Evolutionary conservation across 2,888 invertebrate genomes (phyloP).

Genomic region (Drosophila colorata): DNA sequence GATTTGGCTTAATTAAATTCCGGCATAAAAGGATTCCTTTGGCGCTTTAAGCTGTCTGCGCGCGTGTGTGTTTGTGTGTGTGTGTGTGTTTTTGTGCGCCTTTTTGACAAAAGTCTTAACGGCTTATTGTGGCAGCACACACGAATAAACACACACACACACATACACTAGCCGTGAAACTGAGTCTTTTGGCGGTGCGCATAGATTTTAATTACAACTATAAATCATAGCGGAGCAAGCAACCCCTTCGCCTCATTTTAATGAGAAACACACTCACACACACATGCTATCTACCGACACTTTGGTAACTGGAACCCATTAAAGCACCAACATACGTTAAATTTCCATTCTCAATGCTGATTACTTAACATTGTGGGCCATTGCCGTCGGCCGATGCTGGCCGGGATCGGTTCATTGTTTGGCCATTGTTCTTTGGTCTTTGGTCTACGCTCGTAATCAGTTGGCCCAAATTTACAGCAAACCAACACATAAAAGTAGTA

Average conservation of each 20-base stretch:
- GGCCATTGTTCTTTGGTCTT: constrained; percentile 39
- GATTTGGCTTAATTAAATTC: constrained; percentile 78
- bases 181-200: constrained; percentile 28
- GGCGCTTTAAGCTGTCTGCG: constrained; percentile 47
- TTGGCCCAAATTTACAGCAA: constrained; percentile 38
- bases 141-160: constrained; percentile 7
- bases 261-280: constrained; percentile 21
- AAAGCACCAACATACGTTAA: constrained; percentile 27
- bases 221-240: constrained; percentile 62
- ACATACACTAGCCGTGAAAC: not conserved
- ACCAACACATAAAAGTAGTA: constrained; percentile 53
- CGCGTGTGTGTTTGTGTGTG: constrained; percentile 15
- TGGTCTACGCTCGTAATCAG: constrained; percentile 37
- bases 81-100: constrained; percentile 41
- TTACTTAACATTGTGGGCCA: constrained; percentile 36
- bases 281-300: constrained; percentile 7
- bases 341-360: constrained; percentile 35
- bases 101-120: constrained; percentile 77
- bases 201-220: constrained; percentile 76
- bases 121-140: constrained; percentile 55
- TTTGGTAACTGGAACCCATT: constrained; percentile 23
- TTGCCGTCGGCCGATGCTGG: constrained; percentile 15
- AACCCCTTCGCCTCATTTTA: constrained; percentile 32
- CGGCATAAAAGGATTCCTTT: constrained; percentile 72
- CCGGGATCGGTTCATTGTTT: constrained; percentile 34